Evolutionary conservation across 2,113 vertebrate genomes (phyloP), one percentile per base, ranked within the genome.

Genomic region (Gymnogyps californianus): DNA sequence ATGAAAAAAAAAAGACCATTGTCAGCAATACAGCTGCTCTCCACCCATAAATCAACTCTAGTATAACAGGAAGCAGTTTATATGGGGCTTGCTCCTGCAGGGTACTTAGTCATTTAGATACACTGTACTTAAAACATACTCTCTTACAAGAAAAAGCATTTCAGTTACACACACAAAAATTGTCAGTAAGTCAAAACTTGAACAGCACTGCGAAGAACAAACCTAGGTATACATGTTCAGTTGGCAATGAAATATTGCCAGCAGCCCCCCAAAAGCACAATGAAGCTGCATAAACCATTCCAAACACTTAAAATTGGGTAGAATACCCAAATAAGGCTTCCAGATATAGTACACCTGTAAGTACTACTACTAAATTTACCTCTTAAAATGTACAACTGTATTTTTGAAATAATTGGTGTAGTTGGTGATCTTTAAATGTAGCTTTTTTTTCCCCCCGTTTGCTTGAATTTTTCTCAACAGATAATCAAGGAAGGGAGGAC

Each of bases 361-460:
- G 8, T 46, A 88, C 5, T 52, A 34, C 3, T 40, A 92, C 14
- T 22, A 83, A 40, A 74, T 61, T 32, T 38, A 72, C 17, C 47
- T 78, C 24, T 61, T 62, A 66, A 86, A 92, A 83, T 10, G 4
- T 36, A 36, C 25, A 83, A 54, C 12, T 32, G 9, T 7, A 66
- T 49, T 36, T 89, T 77, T 74, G 0, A 72, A 89, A 44, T 71
- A 85, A 4, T 66, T 52, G 6, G 21, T 51, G n/a, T 31, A 65
- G 51, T 5, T 38, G 32, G 25, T 44, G 9, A 59, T 31, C 19
- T 76, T 67, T 72, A 89, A 36, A 91, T 21, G 4, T 7, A 62
- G 12, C 29, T 49, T 64, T 22, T 9, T 10, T 9, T 8, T 38
- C 42, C 26, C 3, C 6, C 6, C 3, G 0, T 49, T 55, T 44